A percentile compares a stretch with the other conserved stretches of the same genome.
Evolutionary conservation across 64 coral and sea anemone genomes (phyloP).

Genomic region (Anthopleura sola): DNA sequence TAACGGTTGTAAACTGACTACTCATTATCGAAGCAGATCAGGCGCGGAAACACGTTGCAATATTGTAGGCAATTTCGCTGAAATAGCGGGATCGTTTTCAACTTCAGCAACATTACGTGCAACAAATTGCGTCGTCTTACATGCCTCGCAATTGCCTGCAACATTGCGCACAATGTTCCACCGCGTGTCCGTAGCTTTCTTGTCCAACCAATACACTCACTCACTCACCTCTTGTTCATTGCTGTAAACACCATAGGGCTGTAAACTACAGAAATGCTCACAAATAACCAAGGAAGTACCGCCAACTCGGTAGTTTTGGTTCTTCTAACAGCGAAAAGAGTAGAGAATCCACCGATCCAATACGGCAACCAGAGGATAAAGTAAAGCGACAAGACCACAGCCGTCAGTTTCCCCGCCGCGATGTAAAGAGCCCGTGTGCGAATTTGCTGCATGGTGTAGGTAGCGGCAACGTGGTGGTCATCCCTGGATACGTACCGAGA

Average conservation of each 20-base stretch:
- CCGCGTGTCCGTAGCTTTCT: not conserved
- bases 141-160: too few relatives aligned
- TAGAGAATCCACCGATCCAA: constrained; percentile 14
- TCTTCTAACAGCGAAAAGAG: not conserved
- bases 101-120: too few relatives aligned
- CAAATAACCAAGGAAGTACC: not conserved
- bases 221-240: constrained; percentile 22
- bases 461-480: not conserved
- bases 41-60: not conserved
- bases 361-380: constrained; percentile 21
- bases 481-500: not conserved
- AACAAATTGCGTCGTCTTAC: too few relatives aligned
- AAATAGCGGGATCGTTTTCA: too few relatives aligned
- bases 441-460: not conserved
- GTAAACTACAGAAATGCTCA: not conserved
- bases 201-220: too few relatives aligned
- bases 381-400: not conserved
- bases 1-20: too few relatives aligned
- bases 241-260: not conserved
- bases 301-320: not conserved
- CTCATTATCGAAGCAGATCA: too few relatives aligned
- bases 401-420: not conserved
- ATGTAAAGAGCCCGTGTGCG: not conserved
- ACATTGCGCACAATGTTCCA: too few relatives aligned
- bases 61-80: too few relatives aligned